Conservation (phyloP, 2,113 vertebrate species). For the Aramus guarauna region DNA sequence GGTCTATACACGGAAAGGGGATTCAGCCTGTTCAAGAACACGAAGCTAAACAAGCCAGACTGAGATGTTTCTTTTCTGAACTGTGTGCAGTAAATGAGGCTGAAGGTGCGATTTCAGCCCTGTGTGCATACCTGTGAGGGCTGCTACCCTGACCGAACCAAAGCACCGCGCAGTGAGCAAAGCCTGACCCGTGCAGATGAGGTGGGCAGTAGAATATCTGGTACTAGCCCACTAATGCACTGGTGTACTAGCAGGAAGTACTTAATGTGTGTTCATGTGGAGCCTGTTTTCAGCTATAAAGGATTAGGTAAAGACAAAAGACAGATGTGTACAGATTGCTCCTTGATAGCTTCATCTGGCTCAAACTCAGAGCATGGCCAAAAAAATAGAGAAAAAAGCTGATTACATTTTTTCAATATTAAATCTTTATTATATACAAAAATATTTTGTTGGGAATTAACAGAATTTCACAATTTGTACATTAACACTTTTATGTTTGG, state of each 20-base stretch:
- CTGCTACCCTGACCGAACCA: too few relatives aligned
- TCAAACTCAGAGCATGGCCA: neutral
- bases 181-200: fast-evolving
- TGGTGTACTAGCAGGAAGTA: fast-evolving
- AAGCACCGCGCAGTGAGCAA: fast-evolving
- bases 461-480: conserved; percentile 64
- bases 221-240: fast-evolving
- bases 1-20: fast-evolving
- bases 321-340: neutral
- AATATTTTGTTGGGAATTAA: conserved; percentile 72
- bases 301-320: neutral
- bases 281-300: neutral
- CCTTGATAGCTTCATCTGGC: neutral
- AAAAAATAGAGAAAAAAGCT: neutral
- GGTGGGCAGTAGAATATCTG: fast-evolving
- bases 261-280: fast-evolving
- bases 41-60: fast-evolving
- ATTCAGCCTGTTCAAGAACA: fast-evolving
- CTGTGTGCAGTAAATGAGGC: fast-evolving
- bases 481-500: conserved; percentile 48
- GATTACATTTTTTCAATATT: conserved; percentile 48
- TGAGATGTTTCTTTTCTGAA: neutral
- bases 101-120: too few relatives aligned
- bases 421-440: conserved; percentile 78
- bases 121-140: too few relatives aligned